Conservation (phyloP, 2,113 vertebrate genomes). For the Aplodontia rufa region DNA sequence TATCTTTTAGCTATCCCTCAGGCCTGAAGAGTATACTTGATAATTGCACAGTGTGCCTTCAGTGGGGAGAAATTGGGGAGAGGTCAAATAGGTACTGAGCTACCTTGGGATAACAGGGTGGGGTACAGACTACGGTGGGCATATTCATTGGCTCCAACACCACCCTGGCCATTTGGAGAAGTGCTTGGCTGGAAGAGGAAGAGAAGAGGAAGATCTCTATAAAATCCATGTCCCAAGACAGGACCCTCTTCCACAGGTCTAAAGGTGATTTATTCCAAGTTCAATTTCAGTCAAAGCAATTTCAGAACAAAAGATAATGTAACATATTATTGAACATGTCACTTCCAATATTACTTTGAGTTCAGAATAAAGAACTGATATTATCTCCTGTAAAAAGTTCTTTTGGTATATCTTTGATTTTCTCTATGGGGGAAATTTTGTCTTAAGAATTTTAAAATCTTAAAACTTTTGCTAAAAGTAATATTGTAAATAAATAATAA, state of each 20-base stretch:
- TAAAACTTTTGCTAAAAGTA: not conserved
- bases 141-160: not conserved
- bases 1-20: not conserved
- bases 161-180: not conserved
- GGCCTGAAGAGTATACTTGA: not conserved
- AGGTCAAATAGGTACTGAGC: not conserved
- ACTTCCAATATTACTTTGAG: not conserved
- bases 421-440: not conserved
- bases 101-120: not conserved
- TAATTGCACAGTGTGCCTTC: no score
- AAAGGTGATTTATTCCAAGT: not conserved
- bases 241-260: not conserved
- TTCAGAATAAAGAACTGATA: not conserved
- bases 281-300: not conserved
- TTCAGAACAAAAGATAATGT: not conserved
- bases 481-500: not conserved
- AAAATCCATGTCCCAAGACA: not conserved
- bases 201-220: not conserved
- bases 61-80: not conserved
- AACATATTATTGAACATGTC: not conserved
- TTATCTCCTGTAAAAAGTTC: not conserved
- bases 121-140: rapidly evolving
- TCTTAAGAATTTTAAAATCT: not conserved
- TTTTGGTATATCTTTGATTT: not conserved
- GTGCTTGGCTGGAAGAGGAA: not conserved